Base-by-base conservation (phyloP, 2,797 vertebrate genomes). In the Phataginus tricuspis region DNA sequence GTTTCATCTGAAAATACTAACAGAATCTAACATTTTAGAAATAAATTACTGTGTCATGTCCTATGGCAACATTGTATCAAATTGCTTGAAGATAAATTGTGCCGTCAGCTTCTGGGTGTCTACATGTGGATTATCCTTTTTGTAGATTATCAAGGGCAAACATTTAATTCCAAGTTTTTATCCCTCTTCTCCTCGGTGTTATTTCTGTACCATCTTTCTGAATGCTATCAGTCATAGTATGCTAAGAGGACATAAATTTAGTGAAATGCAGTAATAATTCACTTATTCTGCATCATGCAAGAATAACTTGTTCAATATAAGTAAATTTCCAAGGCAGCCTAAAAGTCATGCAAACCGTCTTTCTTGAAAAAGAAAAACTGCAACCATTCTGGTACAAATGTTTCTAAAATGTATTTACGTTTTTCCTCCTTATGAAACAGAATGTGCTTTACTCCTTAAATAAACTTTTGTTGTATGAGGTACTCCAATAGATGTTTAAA, bases 1-100 rank as follows among this genome's bases (percentile, higher is more conserved):
- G 91, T 97, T 97, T 97, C 95, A 96, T 97, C 94, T 96, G 96
- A 90, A 96, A 97, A 97, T 96, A 93, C 78, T 91, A 96, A 95
- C 66, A 92, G 77, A 94, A 57, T 77, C 91, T 80, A 97, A 96
- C 91, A 96, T 90, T 97, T 96, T 87, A 91, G 83, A 97, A 94
- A 93, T 96, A 96, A 97, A 97, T 95, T 89, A 94, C 72, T 75
- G 61, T 85, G 92, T 23, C 96, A 42, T 53, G 78, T 92, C 94
- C 97, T 88, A 25, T 96, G 82, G 88, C 84, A 96, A 92, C 69
- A 72, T 31, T 84, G 29, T 63, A 97, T 96, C 78, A 88, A 86
- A 92, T 45, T 94, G 82, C 66, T 92, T 96, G 80, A 95, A 97
- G 80, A 97, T 92, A 96, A 97, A 97, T 91, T 80, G 42, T 86